phyloP scores from a whole-genome alignment of 2,888 invertebrate genomes.

The Drosophila antonietae region DNA sequence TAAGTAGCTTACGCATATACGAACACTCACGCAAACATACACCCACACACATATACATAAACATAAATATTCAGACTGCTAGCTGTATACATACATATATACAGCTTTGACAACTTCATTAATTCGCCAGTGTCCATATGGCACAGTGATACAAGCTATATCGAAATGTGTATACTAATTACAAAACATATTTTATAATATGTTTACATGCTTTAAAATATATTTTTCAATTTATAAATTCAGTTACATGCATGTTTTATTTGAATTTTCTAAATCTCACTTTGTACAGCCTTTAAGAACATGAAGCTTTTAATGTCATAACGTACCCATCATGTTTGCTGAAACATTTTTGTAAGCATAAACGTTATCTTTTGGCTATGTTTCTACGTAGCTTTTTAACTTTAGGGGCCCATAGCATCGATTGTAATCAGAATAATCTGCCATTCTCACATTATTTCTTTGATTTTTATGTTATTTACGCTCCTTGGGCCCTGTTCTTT shows the following conservation, averaged over 20 bases:
- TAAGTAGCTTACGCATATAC: slow-evolving; percentile 83
- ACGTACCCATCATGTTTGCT: not conserved
- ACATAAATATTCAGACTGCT: not conserved
- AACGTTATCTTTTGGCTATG: not conserved
- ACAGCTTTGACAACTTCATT: slow-evolving; percentile 32
- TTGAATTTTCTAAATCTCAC: not conserved
- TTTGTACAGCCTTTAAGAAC: no score
- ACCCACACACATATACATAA: not conserved
- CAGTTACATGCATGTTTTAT: not conserved
- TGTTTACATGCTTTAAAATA: no score
- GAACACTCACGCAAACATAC: slow-evolving; percentile 6
- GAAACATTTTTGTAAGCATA: not conserved
- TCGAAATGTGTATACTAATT: not conserved
- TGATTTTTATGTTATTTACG: slow-evolving; percentile 17
- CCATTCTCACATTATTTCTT: slow-evolving; percentile 1
- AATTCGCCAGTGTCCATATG: not conserved
- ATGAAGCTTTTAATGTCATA: not conserved
- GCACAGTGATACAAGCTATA: slow-evolving; percentile 14
- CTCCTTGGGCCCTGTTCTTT: not conserved
- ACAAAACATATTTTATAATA: not conserved
- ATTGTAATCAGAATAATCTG: not conserved
- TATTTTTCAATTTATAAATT: not conserved
- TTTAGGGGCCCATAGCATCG: not conserved
- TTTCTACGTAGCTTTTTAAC: not conserved
- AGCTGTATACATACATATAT: slow-evolving; percentile 24